Evolutionary conservation across 2,888 invertebrate genomes (phyloP).

Genomic region (Aporophyla nigra): DNA sequence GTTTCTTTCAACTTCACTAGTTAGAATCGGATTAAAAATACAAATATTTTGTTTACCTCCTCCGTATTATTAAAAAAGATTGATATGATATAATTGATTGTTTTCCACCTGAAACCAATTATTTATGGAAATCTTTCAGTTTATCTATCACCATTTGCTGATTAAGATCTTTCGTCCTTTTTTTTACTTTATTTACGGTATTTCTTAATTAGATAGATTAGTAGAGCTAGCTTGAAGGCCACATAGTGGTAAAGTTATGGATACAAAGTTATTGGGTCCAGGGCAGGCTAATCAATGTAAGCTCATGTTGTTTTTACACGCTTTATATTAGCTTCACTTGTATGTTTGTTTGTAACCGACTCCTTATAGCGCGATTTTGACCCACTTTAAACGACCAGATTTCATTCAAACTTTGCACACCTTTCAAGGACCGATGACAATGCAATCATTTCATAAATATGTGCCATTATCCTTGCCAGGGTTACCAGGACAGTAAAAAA

Average conservation of each 20-base stretch:
- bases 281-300: neutral
- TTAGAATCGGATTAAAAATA: neutral
- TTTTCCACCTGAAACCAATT: neutral
- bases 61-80: neutral
- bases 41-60: neutral
- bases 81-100: neutral
- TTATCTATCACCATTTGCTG: neutral
- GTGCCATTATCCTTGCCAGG: too few relatives aligned
- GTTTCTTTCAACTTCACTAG: neutral
- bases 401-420: too few relatives aligned
- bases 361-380: too few relatives aligned
- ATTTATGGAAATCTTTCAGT: neutral
- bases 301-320: neutral
- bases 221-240: neutral
- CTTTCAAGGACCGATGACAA: too few relatives aligned
- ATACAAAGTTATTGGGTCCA: neutral
- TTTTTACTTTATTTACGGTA: too few relatives aligned
- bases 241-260: neutral
- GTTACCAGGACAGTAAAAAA: too few relatives aligned
- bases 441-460: too few relatives aligned
- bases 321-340: too few relatives aligned
- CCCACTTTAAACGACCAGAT: too few relatives aligned
- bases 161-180: conserved; percentile 1
- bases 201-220: neutral
- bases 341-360: too few relatives aligned